Conservation (phyloP, 2,113 vertebrate species). For the Marmota monax region DNA sequence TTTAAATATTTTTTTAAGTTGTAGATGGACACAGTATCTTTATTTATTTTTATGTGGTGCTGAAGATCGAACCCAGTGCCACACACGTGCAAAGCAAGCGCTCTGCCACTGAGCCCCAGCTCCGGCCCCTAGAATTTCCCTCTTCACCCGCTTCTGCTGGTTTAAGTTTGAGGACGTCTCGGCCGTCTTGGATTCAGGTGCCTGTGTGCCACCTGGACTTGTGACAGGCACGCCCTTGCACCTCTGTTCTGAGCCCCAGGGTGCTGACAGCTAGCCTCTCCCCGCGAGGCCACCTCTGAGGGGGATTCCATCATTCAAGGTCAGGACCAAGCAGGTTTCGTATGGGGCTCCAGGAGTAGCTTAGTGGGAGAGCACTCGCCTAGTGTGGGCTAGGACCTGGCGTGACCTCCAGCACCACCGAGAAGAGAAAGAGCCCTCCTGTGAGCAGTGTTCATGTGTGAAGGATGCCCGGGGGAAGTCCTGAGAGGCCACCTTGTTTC, state of each 20-base stretch:
- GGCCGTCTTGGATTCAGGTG: not conserved
- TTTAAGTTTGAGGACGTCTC: not conserved
- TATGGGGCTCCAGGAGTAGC: not conserved
- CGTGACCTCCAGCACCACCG: not conserved
- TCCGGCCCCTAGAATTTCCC: no score
- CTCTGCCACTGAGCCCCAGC: no score
- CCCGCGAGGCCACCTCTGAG: not conserved
- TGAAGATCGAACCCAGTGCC: no score
- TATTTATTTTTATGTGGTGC: no score
- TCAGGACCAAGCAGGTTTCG: slow-evolving; percentile 60
- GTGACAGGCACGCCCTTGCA: slow-evolving; percentile 44
- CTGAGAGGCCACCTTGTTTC: not conserved
- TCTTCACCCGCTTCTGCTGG: rapidly evolving
- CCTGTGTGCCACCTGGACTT: not conserved
- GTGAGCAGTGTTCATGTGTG: slow-evolving; percentile 66
- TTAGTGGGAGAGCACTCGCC: not conserved
- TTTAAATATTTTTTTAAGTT: no score
- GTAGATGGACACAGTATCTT: no score
- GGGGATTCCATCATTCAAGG: slow-evolving; percentile 72
- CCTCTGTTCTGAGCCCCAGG: slow-evolving; percentile 12
- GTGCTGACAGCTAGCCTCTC: not conserved
- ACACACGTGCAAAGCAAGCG: no score
- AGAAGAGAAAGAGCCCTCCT: not conserved
- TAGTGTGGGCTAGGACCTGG: not conserved
- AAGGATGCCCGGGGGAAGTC: not conserved